Evolutionary conservation across 2,888 invertebrate genomes (phyloP).

Genomic region (Ichneumoninae sp.): DNA sequence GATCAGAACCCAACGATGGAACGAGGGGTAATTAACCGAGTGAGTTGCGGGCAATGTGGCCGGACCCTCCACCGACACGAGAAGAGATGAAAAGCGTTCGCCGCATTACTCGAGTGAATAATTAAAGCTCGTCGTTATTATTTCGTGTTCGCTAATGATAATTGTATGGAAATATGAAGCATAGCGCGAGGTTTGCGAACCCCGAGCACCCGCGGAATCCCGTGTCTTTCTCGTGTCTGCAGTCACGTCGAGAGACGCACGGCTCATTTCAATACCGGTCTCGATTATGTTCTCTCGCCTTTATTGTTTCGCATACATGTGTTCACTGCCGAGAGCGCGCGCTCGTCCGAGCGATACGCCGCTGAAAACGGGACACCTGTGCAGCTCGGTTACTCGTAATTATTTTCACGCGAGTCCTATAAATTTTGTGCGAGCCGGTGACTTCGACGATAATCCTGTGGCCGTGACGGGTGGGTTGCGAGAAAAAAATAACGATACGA

Average conservation of each 20-base stretch:
- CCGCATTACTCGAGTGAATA: slow-evolving; percentile 65
- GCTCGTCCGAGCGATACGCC: slow-evolving; percentile 8
- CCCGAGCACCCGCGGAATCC: slow-evolving; percentile 46
- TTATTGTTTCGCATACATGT: slow-evolving; percentile 58
- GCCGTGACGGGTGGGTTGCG: background rate
- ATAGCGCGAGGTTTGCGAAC: slow-evolving; percentile 37
- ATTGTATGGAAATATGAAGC: slow-evolving; percentile 75
- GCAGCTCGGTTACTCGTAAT: slow-evolving; percentile 14
- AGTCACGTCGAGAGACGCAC: background rate
- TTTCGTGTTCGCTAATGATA: slow-evolving; percentile 72
- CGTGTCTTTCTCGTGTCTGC: slow-evolving; percentile 9
- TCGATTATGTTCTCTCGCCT: slow-evolving; percentile 61
- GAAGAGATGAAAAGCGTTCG: slow-evolving; percentile 61
- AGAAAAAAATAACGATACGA: slow-evolving; percentile 27
- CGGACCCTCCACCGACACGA: slow-evolving; percentile 49
- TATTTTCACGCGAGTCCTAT: slow-evolving; percentile 27
- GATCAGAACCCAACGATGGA: slow-evolving; percentile 10
- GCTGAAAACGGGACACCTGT: slow-evolving; percentile 7
- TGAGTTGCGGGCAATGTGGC: slow-evolving; percentile 63
- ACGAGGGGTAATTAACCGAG: slow-evolving; percentile 56
- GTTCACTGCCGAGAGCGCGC: slow-evolving; percentile 39
- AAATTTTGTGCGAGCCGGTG: slow-evolving; percentile 20
- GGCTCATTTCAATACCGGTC: slow-evolving; percentile 73
- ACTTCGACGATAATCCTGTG: slow-evolving; percentile 30
- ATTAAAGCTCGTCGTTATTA: slow-evolving; percentile 69